Conservation (phyloP, 2,888 invertebrate species). For the Dicyrtoma fusca region DNA sequence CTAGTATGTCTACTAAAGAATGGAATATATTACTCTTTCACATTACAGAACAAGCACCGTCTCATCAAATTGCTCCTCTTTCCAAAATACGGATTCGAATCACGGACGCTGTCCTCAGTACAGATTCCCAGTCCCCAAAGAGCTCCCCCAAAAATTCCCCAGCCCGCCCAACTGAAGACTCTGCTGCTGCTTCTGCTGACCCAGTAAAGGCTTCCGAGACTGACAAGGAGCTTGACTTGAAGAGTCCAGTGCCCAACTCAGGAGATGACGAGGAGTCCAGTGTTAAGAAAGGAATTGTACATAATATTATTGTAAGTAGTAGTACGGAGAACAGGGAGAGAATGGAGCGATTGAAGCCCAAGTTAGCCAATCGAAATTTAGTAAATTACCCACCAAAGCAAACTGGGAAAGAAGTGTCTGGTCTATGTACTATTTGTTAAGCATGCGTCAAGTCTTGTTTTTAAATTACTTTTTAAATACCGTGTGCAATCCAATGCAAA, state of each 20-base stretch:
- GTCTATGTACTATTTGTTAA: constrained; percentile 69
- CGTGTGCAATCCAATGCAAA: too few species aligned
- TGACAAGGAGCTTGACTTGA: not conserved
- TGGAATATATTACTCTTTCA: too few species aligned
- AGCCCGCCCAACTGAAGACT: not conserved
- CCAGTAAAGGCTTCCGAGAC: not conserved
- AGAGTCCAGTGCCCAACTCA: not conserved
- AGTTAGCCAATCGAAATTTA: constrained; percentile 69
- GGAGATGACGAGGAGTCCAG: not conserved
- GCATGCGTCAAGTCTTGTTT: too few species aligned
- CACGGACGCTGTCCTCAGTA: constrained; percentile 12
- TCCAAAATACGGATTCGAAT: constrained; percentile 20
- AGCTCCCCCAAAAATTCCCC: not conserved
- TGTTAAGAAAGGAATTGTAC: too few species aligned
- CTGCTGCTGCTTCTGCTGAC: not conserved
- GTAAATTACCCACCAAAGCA: constrained; percentile 72
- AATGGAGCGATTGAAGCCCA: constrained; percentile 62
- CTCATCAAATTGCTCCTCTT: not conserved
- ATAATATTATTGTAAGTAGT: not conserved
- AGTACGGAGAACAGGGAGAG: not conserved
- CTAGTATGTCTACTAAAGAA: too few species aligned
- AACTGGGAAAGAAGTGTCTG: constrained; percentile 77
- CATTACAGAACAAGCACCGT: not conserved
- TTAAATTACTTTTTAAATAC: too few species aligned
- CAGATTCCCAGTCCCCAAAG: constrained; percentile 16